phyloP scores from a whole-genome alignment of 2,888 invertebrate species.

The Himalopsyche japonica region DNA sequence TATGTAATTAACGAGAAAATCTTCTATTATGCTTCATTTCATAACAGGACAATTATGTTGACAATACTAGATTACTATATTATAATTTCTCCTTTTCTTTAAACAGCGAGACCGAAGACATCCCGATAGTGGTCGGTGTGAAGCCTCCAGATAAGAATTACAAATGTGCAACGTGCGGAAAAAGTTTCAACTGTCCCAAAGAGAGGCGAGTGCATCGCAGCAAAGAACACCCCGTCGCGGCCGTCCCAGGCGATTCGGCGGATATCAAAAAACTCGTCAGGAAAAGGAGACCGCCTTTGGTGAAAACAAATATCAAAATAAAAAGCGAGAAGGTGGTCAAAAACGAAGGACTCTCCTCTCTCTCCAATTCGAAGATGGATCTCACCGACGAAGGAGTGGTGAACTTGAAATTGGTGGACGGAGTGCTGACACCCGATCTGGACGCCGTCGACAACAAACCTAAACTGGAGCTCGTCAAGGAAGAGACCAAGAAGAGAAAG shows the following conservation, averaged over 20 bases:
- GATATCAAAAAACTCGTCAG: conserved; percentile 37
- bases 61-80: neutral
- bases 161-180: conserved; percentile 63
- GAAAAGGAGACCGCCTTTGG: conserved; percentile 43
- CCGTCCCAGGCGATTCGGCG: conserved; percentile 44
- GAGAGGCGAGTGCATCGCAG: conserved; percentile 67
- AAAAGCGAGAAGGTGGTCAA: conserved; percentile 45
- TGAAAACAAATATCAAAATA: conserved; percentile 44
- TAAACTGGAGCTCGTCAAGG: conserved; percentile 54
- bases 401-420: neutral
- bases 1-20: too few relatives aligned
- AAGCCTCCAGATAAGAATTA: conserved; percentile 47
- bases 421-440: neutral
- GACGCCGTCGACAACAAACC: conserved; percentile 49
- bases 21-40: neutral
- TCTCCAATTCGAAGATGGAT: conserved; percentile 42
- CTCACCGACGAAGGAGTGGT: conserved; percentile 48
- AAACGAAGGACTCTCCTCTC: conserved; percentile 36
- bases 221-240: conserved; percentile 57
- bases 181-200: conserved; percentile 62
- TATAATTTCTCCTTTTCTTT: neutral
- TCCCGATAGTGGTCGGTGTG: conserved; percentile 36
- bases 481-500: conserved; percentile 45
- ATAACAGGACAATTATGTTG: neutral
- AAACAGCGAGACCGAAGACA: conserved; percentile 34